phyloP scores from a whole-genome alignment of 2,888 invertebrate species.

The Orthosia cruda region DNA sequence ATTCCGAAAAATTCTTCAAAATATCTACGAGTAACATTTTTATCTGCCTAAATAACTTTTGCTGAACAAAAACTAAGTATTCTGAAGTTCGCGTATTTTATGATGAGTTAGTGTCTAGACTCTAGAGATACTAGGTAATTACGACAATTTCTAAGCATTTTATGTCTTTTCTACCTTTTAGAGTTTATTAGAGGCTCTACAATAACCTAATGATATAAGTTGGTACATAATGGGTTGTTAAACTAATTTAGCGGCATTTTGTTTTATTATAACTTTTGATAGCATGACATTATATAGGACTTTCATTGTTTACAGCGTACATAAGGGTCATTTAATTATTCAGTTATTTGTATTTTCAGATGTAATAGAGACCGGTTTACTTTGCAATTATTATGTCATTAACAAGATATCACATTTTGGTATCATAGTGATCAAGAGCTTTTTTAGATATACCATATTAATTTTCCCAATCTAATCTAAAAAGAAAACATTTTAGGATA shows the following conservation, averaged over 20 bases:
- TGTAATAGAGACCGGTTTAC: not conserved
- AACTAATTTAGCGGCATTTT: constrained; percentile 48
- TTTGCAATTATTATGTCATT: too few relatives aligned
- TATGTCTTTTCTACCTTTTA: constrained; percentile 25
- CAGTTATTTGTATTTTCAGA: not conserved
- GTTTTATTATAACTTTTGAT: constrained; percentile 24
- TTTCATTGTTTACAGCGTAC: not conserved
- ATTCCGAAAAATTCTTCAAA: not conserved
- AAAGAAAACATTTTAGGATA: not conserved
- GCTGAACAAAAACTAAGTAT: not conserved
- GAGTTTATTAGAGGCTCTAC: constrained; percentile 24
- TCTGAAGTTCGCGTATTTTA: constrained; percentile 23
- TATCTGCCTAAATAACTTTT: not conserved
- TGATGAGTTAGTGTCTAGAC: constrained; percentile 9
- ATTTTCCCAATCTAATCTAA: not conserved
- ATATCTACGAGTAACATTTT: not conserved
- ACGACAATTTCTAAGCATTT: constrained; percentile 23
- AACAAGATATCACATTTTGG: not conserved
- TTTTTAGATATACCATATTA: too few relatives aligned
- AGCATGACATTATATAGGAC: too few relatives aligned
- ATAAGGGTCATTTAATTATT: not conserved
- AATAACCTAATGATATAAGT: constrained; percentile 32
- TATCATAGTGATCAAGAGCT: not conserved
- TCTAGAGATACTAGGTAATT: not conserved
- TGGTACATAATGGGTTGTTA: constrained; percentile 27